Evolutionary conservation across 1,140 invertebrate species (phyloP), one percentile per base, ranked within the genome.

Genomic region (Ectropis grisescens): DNA sequence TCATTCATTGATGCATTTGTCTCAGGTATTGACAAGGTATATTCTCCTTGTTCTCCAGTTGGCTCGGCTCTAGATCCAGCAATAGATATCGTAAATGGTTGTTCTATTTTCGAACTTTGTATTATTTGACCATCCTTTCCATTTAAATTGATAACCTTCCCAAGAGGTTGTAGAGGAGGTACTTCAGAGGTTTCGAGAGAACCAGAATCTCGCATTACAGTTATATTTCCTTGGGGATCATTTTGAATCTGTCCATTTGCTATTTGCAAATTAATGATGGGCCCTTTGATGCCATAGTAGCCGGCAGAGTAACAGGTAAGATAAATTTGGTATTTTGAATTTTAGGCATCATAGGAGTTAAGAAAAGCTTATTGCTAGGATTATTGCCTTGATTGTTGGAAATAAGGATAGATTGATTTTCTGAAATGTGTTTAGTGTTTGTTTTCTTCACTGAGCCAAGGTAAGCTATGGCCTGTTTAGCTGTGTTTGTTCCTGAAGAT

Each of bases 231-330:
- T 47, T 82, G 74, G 9, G 75, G 68, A 59, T 84, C 82, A 62
- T 82, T 82, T 28, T 82, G 79, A 34, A 82, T 67, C 41, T 84
- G 82, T 1, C 82, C 80, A 58, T 84, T 84, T 4, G 79, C 75
- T 41, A 84, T 82, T 64, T 84, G 80, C 9, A 82, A 59, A 57
- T 83, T 84, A 24, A 82, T 81, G 23, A 81, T 2, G 80, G 75
- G 5, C 79, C 80, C 41, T 82, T 84, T 0, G 82, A 70, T 2
- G 79, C 58, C 69, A 82, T 82, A 1, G 70, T 78, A 6, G 74
- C 70, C 15, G 76, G 76, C 24, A 81, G 44, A 8, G 74, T 70
- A 1, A 82, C 71, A 4, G 79, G 80, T 37, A 82, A 48, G 39
- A 81, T 76, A 37, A 71, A 82, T 34, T 83, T 83, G 1, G 76